Evolutionary conservation across 1,140 invertebrate genomes (phyloP).

Genomic region (Eubasilissa regina): DNA sequence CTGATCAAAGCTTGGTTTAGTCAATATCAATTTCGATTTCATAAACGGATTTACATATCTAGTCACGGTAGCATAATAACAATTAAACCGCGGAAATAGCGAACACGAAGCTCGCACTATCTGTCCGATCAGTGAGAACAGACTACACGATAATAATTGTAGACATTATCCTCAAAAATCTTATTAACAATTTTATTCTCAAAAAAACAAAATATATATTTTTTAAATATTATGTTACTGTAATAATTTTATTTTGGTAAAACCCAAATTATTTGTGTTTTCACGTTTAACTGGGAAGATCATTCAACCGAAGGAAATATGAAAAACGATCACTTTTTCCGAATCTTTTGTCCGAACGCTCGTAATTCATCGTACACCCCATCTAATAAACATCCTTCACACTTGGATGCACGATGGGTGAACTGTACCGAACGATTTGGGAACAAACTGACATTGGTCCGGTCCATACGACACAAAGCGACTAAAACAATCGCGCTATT

Average conservation of each 20-base stretch:
- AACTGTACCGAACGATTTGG: slow-evolving; percentile 36
- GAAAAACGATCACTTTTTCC: slow-evolving; percentile 3
- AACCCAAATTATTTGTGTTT: no score
- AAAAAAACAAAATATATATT: not conserved
- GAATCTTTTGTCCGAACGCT: slow-evolving; percentile 13
- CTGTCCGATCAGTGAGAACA: not conserved
- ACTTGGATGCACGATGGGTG: slow-evolving; percentile 25
- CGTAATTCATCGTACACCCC: slow-evolving; percentile 35
- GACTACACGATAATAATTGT: not conserved
- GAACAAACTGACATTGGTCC: slow-evolving; percentile 36
- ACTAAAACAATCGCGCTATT: slow-evolving; percentile 5
- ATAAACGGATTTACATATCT: slow-evolving; percentile 51
- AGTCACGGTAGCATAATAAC: slow-evolving; percentile 50
- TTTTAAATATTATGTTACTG: not conserved
- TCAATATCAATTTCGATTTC: slow-evolving; percentile 54
- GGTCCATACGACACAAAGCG: not conserved
- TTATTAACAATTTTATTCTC: not conserved
- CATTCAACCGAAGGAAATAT: not conserved
- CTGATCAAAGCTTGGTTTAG: slow-evolving; percentile 15
- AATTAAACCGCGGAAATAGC: slow-evolving; percentile 37
- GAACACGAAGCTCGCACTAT: not conserved
- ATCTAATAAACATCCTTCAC: slow-evolving; percentile 41
- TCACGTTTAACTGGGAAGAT: not conserved
- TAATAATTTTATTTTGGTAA: not conserved
- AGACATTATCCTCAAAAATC: not conserved